phyloP scores from a whole-genome alignment of 1,140 invertebrate species.

The Rhagoletis pomonella region DNA sequence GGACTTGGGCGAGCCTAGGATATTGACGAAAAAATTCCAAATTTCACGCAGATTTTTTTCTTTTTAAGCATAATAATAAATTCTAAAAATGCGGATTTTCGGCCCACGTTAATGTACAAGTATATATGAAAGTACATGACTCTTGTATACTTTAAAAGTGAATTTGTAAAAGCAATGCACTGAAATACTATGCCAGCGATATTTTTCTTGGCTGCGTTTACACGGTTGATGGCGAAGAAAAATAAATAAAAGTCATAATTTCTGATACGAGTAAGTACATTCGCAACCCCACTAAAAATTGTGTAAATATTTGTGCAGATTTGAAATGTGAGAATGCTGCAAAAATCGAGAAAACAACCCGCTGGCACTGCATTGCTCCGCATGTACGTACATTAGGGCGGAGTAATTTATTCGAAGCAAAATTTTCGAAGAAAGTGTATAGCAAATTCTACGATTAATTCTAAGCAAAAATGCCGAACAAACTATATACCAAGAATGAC shows the following conservation, averaged over 20 bases:
- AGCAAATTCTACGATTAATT: too few relatives aligned
- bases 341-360: not conserved
- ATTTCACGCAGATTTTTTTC: too few relatives aligned
- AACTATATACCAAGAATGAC: too few relatives aligned
- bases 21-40: too few relatives aligned
- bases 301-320: not conserved
- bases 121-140: not conserved
- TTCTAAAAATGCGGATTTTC: too few relatives aligned
- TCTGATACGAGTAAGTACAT: conserved; percentile 18
- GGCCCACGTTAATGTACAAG: too few relatives aligned
- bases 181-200: not conserved
- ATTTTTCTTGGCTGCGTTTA: conserved; percentile 40
- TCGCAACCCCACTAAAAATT: conserved; percentile 7
- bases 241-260: conserved; percentile 30
- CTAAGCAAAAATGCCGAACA: too few relatives aligned
- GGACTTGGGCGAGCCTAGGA: not conserved
- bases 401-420: too few relatives aligned
- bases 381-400: too few relatives aligned
- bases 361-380: not conserved
- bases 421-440: too few relatives aligned
- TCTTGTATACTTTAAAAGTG: conserved; percentile 3
- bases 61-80: not conserved
- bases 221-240: conserved; percentile 7
- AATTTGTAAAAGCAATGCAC: conserved; percentile 4
- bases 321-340: not conserved